Evolutionary conservation across 2,797 vertebrate genomes (phyloP), one percentile per base, ranked within the genome.

Genomic region (Enteromius radiatus): DNA sequence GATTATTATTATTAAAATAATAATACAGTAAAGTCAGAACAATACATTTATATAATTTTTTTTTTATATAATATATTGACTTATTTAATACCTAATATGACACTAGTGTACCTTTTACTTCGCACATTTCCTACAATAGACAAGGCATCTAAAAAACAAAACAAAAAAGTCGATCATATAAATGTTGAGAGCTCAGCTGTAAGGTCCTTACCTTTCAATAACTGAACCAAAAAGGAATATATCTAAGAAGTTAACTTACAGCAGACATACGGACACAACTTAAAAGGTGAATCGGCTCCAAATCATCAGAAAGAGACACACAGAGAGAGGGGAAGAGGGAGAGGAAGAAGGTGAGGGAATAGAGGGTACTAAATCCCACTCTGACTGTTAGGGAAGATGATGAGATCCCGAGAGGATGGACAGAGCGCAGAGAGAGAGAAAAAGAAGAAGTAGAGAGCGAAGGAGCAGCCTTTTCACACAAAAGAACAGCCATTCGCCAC

Each of bases 311-410:
- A 63, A 87, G 70, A 79, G 74, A 47, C 56, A 84, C 89, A 91
- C 84, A 84, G 61, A 47, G 78, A 43, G 81, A 87, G 69, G 83
- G 78, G 77, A 68, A 82, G 63, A 78, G 85, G 19, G 54, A 83
- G 73, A 79, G 75, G 63, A 77, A 78, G 92, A 93, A 90, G 90
- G 90, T 94, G 91, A 96, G 94, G 94, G 95, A 96, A 96, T 93
- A 95, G 90, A 95, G 94, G 94, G 92, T 95, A 95, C 94, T 95
- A 96, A 97, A 96, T 95, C 94, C 96, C 93, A 95, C 96, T 95
- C 95, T 97, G 97, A 97, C 96, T 97, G 97, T 98, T 96, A 97
- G 95, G 95, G 95, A 96, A 96, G 93, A 97, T 95, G 95, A 97
- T 95, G 93, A 97, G 96, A 92, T 97, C 96, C 97, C 96, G 82